A percentile compares a stretch with the other conserved stretches of the same genome.
Evolutionary conservation across 2,113 vertebrate species (phyloP).

Genomic region (Xiphorhynchus elegans): DNA sequence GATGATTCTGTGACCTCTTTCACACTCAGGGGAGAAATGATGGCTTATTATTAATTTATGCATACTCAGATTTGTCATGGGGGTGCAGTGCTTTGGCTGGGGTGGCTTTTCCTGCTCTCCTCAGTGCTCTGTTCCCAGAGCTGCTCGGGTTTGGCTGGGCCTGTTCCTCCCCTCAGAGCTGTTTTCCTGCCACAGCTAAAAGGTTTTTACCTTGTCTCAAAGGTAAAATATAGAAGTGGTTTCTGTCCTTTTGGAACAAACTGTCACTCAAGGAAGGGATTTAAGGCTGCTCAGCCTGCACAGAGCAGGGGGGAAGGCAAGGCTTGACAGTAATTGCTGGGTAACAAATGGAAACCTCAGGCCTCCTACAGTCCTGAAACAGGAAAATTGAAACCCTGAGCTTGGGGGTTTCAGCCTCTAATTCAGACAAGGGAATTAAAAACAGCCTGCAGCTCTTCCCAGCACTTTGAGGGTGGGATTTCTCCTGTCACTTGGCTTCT

Average conservation of each 20-base stretch:
- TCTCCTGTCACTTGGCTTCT: not conserved
- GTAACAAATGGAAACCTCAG: not conserved
- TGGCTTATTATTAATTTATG: not conserved
- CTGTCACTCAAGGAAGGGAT: not conserved
- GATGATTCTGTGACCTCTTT: not conserved
- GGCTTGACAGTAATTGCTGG: not conserved
- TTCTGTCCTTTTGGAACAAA: not conserved
- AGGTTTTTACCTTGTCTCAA: not conserved
- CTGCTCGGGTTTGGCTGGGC: not conserved
- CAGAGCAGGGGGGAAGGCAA: not conserved
- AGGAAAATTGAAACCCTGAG: not conserved
- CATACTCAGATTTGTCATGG: fast-evolving
- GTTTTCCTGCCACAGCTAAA: not conserved
- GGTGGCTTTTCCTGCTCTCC: not conserved
- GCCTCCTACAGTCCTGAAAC: not conserved
- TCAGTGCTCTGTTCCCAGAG: not conserved
- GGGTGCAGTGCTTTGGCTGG: not conserved
- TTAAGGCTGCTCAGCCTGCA: not conserved
- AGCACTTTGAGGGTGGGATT: fast-evolving
- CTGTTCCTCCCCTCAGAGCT: fast-evolving
- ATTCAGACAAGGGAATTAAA: not conserved
- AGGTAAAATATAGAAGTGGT: not conserved
- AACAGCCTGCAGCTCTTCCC: not conserved
- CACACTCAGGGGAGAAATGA: fast-evolving
- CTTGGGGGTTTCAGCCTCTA: not conserved